These are phyloP conservation scores for Oxycera nigricornis DNA, from an alignment of 2,888 invertebrate species.

Conservation along the genomic window DNA sequence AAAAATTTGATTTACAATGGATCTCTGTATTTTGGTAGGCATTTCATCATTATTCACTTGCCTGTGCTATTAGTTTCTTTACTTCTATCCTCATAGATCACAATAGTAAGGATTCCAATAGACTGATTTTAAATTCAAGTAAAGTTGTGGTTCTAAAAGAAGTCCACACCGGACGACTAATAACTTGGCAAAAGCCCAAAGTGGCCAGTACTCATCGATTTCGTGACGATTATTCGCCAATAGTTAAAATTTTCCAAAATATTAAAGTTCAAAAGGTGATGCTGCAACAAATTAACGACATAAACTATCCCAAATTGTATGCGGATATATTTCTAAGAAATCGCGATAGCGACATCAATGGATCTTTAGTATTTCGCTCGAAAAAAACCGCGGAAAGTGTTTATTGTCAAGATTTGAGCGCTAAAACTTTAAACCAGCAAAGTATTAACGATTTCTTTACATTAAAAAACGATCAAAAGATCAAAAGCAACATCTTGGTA, in stretches of 20 bases:
- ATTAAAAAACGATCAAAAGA: background rate
- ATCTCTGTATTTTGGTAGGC: background rate
- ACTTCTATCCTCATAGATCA: background rate
- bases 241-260: too few species aligned
- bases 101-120: background rate
- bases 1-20: background rate
- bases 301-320: background rate
- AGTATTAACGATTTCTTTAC: background rate
- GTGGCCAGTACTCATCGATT: background rate
- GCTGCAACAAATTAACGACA: background rate
- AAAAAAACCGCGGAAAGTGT: background rate
- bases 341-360: background rate
- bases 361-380: background rate
- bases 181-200: background rate
- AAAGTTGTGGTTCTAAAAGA: background rate
- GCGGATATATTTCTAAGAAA: background rate
- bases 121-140: background rate
- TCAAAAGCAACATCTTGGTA: background rate
- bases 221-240: too few species aligned
- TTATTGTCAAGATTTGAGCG: background rate
- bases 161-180: background rate
- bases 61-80: background rate
- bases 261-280: background rate
- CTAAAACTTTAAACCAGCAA: background rate
- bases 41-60: background rate